These are phyloP conservation scores for Noctua janthina DNA, from an alignment of 2,888 invertebrate species.

Conservation along the genomic window DNA sequence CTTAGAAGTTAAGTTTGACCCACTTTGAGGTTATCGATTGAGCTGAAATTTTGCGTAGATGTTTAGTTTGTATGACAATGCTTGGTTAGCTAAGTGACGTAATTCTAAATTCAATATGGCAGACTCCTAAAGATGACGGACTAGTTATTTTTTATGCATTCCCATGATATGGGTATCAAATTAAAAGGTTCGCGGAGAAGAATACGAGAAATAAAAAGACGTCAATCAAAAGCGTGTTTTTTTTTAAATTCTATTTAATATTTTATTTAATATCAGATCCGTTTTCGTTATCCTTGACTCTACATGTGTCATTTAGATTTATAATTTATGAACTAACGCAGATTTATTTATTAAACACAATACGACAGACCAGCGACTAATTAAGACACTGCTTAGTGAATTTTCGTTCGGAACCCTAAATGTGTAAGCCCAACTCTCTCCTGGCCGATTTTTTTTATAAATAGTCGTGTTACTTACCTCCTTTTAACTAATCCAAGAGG, in stretches of 20 bases:
- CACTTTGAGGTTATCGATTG: neutral
- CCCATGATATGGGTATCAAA: too few species aligned
- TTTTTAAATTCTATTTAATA: neutral
- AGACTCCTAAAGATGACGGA: too few species aligned
- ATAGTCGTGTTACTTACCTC: constrained; percentile 88
- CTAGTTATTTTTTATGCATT: too few species aligned
- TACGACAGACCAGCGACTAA: neutral
- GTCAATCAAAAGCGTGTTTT: neutral
- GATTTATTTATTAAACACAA: neutral
- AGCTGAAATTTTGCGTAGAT: neutral
- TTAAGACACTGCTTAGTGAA: neutral
- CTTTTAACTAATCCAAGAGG: constrained; percentile 94
- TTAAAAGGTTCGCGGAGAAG: too few species aligned
- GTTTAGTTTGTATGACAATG: neutral
- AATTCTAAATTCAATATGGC: too few species aligned
- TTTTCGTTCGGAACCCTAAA: neutral
- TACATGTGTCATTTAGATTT: neutral
- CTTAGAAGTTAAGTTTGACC: neutral
- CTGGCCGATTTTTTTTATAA: neutral
- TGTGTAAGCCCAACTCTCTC: neutral
- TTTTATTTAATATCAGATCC: neutral
- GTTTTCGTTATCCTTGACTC: neutral
- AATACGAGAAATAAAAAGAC: too few species aligned
- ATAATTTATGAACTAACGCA: neutral
- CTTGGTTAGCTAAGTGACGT: too few species aligned